Evolutionary conservation across 2,113 vertebrate genomes (phyloP).

Genomic region (Nesoenas mayeri): DNA sequence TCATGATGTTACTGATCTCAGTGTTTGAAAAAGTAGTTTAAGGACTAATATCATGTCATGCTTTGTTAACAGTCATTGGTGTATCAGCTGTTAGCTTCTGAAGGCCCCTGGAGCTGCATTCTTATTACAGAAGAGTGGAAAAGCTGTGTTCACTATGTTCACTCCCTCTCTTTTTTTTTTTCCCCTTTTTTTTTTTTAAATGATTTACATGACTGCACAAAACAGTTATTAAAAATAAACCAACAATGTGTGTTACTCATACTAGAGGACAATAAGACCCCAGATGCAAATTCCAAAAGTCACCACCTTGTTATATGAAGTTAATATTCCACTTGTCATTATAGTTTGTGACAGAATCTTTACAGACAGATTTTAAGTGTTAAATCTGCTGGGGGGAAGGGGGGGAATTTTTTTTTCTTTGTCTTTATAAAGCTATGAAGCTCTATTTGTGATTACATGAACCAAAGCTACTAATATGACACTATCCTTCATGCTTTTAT

Average conservation of each 20-base stretch:
- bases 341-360: not conserved
- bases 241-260: not conserved
- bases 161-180: not conserved
- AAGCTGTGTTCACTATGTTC: not conserved
- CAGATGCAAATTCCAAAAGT: not conserved
- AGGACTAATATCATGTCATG: not conserved
- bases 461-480: not conserved
- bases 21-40: not conserved
- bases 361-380: not conserved
- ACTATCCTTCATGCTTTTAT: not conserved
- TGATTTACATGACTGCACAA: constrained; percentile 24
- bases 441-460: not conserved
- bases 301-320: not conserved
- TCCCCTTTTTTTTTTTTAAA: not conserved
- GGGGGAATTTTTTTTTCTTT: not conserved
- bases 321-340: constrained; percentile 25
- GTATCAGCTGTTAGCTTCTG: not conserved
- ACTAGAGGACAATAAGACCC: not conserved
- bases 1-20: not conserved
- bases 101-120: not conserved
- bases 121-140: constrained; percentile 6
- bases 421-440: not conserved
- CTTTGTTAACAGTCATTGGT: not conserved
- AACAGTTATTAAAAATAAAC: constrained; percentile 28
- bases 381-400: not conserved